Conservation (phyloP, 2,888 invertebrate genomes). For the Napeogenes sylphis region DNA sequence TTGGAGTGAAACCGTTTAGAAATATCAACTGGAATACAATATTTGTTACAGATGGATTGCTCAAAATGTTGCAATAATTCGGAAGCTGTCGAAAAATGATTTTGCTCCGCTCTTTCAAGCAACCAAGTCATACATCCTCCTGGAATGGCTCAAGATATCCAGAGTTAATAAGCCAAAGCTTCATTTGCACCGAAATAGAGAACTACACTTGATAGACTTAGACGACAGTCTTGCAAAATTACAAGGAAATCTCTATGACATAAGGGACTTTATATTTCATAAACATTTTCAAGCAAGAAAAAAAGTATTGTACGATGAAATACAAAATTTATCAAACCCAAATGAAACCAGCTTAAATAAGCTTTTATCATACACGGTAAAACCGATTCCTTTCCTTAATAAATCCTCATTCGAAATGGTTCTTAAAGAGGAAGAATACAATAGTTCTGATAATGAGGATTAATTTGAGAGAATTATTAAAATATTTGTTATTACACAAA, state of each 20-base stretch:
- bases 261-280: constrained; percentile 48
- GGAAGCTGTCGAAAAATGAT: constrained; percentile 33
- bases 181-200: constrained; percentile 17
- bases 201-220: constrained; percentile 35
- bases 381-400: constrained; percentile 23
- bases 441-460: constrained; percentile 17
- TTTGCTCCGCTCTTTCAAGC: constrained; percentile 43
- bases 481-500: not conserved
- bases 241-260: constrained; percentile 47
- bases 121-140: constrained; percentile 43
- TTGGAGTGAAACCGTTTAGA: too few relatives aligned
- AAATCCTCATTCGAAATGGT: constrained; percentile 9
- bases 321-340: constrained; percentile 8
- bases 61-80: constrained; percentile 42
- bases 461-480: not conserved
- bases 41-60: constrained; percentile 53
- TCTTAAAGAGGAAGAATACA: constrained; percentile 14
- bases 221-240: constrained; percentile 42
- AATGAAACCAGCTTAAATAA: constrained; percentile 9
- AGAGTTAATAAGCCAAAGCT: constrained; percentile 33
- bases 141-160: constrained; percentile 45
- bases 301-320: constrained; percentile 33
- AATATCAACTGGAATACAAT: too few relatives aligned
- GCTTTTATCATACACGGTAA: not conserved
- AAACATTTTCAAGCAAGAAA: constrained; percentile 41